A percentile compares a stretch with the other conserved stretches of the same genome.
These are phyloP conservation scores for Trematocara variabile DNA, from an alignment of 2,113 vertebrate genomes.

Conservation along the genomic window DNA sequence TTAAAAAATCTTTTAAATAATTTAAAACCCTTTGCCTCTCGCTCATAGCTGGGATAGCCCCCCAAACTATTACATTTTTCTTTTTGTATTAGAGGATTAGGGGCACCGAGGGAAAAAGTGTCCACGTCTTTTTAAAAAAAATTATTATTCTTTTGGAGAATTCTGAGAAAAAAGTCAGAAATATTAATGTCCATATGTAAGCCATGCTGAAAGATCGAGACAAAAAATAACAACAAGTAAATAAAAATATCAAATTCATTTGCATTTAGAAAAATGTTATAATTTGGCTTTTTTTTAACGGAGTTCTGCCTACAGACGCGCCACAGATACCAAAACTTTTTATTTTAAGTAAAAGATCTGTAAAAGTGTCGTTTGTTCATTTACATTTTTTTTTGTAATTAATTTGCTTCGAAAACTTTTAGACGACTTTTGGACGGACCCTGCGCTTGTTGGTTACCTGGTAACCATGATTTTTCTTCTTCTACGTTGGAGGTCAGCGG, in stretches of 20 bases:
- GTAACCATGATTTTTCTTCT: neutral
- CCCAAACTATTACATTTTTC: neutral
- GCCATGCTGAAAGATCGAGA: neutral
- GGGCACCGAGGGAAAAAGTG: neutral
- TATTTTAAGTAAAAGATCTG: neutral
- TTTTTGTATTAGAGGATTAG: neutral
- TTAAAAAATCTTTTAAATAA: neutral
- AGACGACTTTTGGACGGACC: neutral
- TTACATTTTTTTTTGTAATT: neutral
- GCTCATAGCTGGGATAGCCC: neutral
- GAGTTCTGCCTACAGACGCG: neutral
- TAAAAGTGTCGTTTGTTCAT: neutral
- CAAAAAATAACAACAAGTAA: neutral
- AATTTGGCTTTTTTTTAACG: neutral
- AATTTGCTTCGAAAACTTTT: neutral
- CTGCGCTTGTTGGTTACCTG: neutral
- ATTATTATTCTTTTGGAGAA: neutral
- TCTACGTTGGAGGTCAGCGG: neutral
- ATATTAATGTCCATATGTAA: neutral
- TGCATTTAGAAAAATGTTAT: neutral
- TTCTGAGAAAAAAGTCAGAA: neutral
- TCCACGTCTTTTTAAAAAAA: neutral
- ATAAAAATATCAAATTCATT: neutral
- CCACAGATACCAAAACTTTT: neutral
- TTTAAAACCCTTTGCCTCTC: neutral